Percentiles rank a stretch among this genome's conserved stretches.
Evolutionary conservation across 2,888 invertebrate genomes (phyloP).

Genomic region (Parelbella ahira): DNA sequence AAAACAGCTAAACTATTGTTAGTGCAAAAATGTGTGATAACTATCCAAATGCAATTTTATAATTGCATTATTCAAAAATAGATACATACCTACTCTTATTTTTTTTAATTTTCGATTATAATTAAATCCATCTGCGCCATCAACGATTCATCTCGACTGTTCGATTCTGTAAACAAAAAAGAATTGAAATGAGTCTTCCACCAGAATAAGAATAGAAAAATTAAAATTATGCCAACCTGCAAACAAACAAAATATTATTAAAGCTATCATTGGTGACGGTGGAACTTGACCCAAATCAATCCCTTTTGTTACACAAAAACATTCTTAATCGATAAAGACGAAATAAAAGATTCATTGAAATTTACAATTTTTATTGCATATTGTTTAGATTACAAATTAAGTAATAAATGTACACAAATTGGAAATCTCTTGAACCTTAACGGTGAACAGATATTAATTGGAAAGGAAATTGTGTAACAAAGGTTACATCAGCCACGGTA

Average conservation of each 20-base stretch:
- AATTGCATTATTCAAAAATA: too few species aligned
- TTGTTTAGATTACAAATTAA: too few species aligned
- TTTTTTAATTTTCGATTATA: conserved; percentile 3
- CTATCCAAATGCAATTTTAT: background rate
- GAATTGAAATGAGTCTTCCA: conserved; percentile 65
- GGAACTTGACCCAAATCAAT: conserved; percentile 71
- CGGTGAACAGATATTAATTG: too few species aligned
- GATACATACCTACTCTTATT: conserved; percentile 2
- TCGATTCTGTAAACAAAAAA: conserved; percentile 54
- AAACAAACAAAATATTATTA: conserved; percentile 35
- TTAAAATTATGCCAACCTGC: conserved; percentile 30
- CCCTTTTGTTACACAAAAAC: conserved; percentile 37
- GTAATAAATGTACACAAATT: too few species aligned
- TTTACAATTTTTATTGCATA: conserved; percentile 11
- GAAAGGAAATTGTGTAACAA: too few species aligned
- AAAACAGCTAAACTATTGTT: too few species aligned
- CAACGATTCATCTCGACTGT: conserved; percentile 7
- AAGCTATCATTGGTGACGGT: conserved; percentile 43
- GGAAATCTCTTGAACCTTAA: too few species aligned
- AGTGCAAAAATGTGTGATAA: background rate
- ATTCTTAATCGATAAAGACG: too few species aligned
- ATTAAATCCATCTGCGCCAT: conserved; percentile 1
- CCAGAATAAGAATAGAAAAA: conserved; percentile 33
- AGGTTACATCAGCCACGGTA: too few species aligned
- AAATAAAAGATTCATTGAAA: too few species aligned